Conservation (phyloP, 2,113 vertebrate species). For the Eurypyga helias region DNA sequence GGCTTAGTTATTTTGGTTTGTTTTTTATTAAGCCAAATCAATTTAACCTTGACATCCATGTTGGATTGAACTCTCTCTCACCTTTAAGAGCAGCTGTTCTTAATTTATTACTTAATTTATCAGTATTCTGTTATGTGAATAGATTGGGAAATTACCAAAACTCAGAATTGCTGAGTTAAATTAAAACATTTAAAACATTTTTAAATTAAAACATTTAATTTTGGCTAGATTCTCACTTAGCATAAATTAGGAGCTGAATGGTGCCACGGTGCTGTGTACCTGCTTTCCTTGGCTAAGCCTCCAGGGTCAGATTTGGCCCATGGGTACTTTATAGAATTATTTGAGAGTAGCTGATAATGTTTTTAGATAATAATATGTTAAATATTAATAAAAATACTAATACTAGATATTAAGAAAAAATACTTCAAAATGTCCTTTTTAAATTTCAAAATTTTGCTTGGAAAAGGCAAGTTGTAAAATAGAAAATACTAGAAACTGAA, state of each 20-base stretch:
- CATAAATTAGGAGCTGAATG: not conserved
- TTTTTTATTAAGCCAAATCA: not conserved
- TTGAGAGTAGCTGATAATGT: not conserved
- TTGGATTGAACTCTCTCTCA: not conserved
- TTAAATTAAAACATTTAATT: not conserved
- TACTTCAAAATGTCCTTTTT: not conserved
- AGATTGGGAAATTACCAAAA: not conserved
- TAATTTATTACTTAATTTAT: not conserved
- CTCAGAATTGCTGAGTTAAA: not conserved
- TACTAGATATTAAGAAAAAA: not conserved
- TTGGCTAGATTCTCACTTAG: not conserved
- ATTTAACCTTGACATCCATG: not conserved
- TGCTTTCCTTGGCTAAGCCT: not conserved
- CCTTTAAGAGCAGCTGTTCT: not conserved
- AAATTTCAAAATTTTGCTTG: not conserved
- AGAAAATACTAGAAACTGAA: not conserved
- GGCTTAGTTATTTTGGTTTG: not conserved
- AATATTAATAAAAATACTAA: not conserved
- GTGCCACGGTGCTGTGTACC: not conserved
- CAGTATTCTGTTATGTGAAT: not conserved
- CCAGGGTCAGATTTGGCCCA: not conserved
- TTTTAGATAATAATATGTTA: too few species aligned
- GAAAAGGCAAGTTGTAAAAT: not conserved
- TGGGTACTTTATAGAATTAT: not conserved
- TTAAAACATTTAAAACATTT: too few species aligned